phyloP scores from a whole-genome alignment of 2,888 invertebrate species.

The Priocnemis perturbator region DNA sequence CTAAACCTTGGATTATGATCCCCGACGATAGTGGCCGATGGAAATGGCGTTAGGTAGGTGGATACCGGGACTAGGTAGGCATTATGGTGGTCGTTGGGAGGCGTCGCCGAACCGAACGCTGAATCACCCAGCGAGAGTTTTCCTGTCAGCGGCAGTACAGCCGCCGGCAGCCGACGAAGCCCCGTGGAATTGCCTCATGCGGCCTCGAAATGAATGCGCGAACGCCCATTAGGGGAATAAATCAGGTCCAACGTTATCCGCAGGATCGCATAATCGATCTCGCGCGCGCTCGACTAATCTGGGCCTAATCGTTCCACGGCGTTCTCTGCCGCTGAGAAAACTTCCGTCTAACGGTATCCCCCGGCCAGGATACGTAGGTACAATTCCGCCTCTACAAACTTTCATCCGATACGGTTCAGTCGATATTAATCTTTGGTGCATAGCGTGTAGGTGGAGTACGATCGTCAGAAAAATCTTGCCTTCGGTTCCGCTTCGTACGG shows the following conservation, averaged over 20 bases:
- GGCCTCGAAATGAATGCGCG: constrained; percentile 73
- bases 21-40: constrained; percentile 61
- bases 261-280: constrained; percentile 73
- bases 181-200: constrained; percentile 72
- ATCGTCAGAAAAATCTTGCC: too few relatives aligned
- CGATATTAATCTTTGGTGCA: too few relatives aligned
- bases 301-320: constrained; percentile 54
- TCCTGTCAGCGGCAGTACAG: constrained; percentile 74
- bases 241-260: constrained; percentile 73
- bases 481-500: too few relatives aligned
- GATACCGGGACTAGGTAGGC: constrained; percentile 56
- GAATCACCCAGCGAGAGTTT: constrained; percentile 75
- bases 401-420: too few relatives aligned
- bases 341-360: constrained; percentile 21
- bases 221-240: constrained; percentile 75
- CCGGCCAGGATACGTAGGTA: constrained; percentile 9
- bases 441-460: too few relatives aligned
- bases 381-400: background rate
- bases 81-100: constrained; percentile 70
- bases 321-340: constrained; percentile 37
- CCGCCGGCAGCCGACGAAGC: constrained; percentile 60
- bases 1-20: constrained; percentile 60
- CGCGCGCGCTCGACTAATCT: constrained; percentile 53
- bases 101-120: constrained; percentile 75
- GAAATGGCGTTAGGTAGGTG: constrained; percentile 59